phyloP scores from a whole-genome alignment of 1,140 invertebrate genomes.

The Ladona fulva region DNA sequence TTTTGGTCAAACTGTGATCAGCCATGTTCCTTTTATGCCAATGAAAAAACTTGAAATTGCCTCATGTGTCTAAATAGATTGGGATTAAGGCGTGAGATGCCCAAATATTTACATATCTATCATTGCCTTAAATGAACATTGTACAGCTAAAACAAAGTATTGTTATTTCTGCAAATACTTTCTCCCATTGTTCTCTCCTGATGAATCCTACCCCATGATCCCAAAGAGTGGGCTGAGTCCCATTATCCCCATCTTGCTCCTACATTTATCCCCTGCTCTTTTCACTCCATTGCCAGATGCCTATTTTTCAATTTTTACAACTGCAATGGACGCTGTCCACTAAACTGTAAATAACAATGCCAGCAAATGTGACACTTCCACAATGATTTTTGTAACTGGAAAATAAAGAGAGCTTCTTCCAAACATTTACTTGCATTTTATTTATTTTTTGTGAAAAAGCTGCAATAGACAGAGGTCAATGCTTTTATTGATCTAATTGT shows the following conservation, averaged over 20 bases:
- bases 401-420: constrained; percentile 9
- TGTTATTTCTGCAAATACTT: constrained; percentile 13
- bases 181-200: neutral
- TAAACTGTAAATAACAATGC: constrained; percentile 14
- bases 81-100: constrained; percentile 11
- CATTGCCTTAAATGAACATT: constrained; percentile 16
- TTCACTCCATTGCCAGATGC: constrained; percentile 14
- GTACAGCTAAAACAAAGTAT: constrained; percentile 15
- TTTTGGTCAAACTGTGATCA: constrained; percentile 6
- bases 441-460: too few species aligned
- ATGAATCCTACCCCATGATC: neutral
- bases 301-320: constrained; percentile 18
- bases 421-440: neutral
- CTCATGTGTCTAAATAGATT: constrained; percentile 10
- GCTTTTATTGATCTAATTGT: too few species aligned
- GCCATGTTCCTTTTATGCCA: neutral
- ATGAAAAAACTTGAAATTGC: constrained; percentile 7
- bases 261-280: constrained; percentile 9
- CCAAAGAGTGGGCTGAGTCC: neutral
- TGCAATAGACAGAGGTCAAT: too few species aligned
- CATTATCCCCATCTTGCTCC: neutral
- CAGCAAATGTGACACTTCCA: constrained; percentile 12
- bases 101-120: constrained; percentile 16
- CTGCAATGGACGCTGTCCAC: constrained; percentile 16
- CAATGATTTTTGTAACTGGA: constrained; percentile 10